Percentiles rank a stretch among this genome's conserved stretches.
Conservation (phyloP, 2,888 invertebrate genomes). For the Invenusta paracnida region DNA sequence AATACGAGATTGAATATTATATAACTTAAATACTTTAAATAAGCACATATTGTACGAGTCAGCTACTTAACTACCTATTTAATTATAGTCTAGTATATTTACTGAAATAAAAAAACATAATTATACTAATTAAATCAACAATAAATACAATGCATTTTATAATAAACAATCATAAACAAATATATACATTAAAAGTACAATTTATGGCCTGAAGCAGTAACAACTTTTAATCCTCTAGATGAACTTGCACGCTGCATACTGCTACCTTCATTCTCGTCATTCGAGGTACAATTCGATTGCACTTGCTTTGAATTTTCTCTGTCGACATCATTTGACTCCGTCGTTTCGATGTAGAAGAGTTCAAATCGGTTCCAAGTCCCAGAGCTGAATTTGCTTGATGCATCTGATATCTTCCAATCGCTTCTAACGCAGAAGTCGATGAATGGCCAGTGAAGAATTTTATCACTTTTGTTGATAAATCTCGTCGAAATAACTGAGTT, state of each 20-base stretch:
- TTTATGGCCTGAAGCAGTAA: too few species aligned
- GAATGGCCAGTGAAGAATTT: conserved; percentile 21
- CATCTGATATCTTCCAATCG: conserved; percentile 21
- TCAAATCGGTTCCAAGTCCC: background rate
- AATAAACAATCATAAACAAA: background rate
- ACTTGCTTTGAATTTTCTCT: background rate
- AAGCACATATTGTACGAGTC: too few species aligned
- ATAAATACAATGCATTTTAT: background rate
- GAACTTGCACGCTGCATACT: background rate
- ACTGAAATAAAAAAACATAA: background rate
- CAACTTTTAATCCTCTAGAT: background rate
- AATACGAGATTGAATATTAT: too few species aligned
- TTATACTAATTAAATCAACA: background rate
- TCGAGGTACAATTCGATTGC: background rate
- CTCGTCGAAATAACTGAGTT: background rate
- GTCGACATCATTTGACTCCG: background rate
- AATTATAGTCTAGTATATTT: too few species aligned
- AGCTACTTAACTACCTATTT: too few species aligned
- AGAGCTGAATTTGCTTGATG: background rate
- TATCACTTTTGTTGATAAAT: background rate
- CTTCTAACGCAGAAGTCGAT: conserved; percentile 18
- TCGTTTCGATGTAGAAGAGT: background rate
- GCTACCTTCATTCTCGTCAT: background rate
- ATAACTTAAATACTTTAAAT: too few species aligned
- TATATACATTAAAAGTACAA: too few species aligned